Evolutionary conservation across 2,113 vertebrate genomes (phyloP).

Genomic region (Leucopsar rothschildi): DNA sequence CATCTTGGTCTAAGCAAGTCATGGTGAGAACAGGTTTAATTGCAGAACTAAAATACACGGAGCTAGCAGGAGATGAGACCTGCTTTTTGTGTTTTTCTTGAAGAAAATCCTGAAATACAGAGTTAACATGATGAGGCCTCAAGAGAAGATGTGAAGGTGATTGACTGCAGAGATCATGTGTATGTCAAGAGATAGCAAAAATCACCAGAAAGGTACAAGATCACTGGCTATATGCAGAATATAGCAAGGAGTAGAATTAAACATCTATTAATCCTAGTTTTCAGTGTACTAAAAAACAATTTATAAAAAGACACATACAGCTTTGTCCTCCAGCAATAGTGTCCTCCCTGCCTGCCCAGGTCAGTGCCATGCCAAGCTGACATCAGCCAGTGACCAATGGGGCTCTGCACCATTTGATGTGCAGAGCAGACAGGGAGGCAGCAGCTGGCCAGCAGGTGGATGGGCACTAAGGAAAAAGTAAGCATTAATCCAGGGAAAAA

Average conservation of each 20-base stretch:
- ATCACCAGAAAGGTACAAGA: neutral
- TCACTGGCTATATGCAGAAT: neutral
- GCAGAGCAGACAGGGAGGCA: neutral
- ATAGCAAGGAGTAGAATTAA: neutral
- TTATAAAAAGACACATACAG: neutral
- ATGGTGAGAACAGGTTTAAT: neutral
- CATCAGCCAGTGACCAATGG: neutral
- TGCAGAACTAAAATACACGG: neutral
- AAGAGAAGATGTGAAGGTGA: neutral
- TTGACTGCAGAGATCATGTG: neutral
- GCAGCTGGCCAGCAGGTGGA: neutral
- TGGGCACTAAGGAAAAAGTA: neutral
- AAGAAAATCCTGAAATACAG: neutral
- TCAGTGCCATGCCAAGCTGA: neutral
- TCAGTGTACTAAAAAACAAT: neutral
- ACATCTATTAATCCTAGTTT: neutral
- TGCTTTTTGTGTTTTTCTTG: neutral
- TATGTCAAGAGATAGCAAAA: neutral
- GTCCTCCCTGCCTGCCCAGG: neutral
- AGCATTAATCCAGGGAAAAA: neutral
- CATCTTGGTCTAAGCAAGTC: neutral
- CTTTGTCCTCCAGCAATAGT: neutral
- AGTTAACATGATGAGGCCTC: neutral
- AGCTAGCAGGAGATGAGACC: neutral
- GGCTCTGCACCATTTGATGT: neutral